Conservation (phyloP, 2,113 vertebrate genomes). For the Daphoenositta chrysoptera region DNA sequence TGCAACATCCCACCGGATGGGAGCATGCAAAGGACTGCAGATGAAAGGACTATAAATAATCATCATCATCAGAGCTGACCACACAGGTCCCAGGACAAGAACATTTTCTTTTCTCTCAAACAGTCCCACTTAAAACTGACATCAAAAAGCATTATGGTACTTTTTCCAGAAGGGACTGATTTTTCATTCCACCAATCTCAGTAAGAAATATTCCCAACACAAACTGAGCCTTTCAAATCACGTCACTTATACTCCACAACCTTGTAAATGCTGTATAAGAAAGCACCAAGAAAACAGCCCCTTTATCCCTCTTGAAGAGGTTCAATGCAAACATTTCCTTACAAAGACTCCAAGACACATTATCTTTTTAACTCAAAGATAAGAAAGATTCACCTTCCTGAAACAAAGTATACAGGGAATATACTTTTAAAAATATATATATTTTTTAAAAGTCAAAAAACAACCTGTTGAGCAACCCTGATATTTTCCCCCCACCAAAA, state of each 20-base stretch:
- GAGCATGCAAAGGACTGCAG: background rate
- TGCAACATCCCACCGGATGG: background rate
- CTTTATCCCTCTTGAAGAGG: background rate
- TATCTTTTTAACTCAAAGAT: background rate
- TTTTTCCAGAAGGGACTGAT: background rate
- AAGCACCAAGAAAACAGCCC: background rate
- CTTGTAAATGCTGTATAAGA: background rate
- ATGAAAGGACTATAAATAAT: slow-evolving; percentile 18
- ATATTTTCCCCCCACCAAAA: background rate
- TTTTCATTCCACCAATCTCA: background rate
- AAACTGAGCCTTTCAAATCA: background rate
- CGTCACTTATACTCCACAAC: accelerated
- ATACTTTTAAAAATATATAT: too few relatives aligned
- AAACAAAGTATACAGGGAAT: background rate
- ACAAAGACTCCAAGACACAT: background rate
- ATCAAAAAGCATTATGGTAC: background rate
- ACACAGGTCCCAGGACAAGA: background rate
- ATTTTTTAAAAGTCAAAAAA: background rate
- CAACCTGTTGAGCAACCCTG: background rate
- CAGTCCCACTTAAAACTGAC: background rate
- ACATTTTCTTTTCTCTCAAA: background rate
- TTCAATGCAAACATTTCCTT: background rate
- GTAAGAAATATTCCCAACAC: accelerated
- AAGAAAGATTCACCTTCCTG: background rate
- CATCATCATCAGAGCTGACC: background rate